Conservation (phyloP, 2,888 invertebrate genomes). For the Hermodice carunculata region DNA sequence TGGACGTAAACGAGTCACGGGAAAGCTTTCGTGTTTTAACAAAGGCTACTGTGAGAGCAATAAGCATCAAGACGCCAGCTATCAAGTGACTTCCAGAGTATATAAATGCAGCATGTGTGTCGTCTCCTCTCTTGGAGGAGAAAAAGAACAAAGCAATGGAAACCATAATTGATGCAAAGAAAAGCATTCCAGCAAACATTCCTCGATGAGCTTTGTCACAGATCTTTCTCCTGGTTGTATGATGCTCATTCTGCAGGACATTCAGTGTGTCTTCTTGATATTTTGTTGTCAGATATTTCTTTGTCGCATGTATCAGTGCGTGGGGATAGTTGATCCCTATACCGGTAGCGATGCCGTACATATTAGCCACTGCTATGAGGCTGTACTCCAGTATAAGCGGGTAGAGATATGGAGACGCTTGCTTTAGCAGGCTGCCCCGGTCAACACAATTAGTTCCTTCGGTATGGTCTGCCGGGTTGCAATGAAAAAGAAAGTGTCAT, state of each 20-base stretch:
- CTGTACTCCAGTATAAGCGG: conserved; percentile 97
- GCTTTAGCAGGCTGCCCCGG: conserved; percentile 68
- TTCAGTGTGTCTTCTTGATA: no score
- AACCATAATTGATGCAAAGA: conserved; percentile 65
- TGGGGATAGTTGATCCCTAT: no score
- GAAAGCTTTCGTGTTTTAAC: conserved; percentile 41
- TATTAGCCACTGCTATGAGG: conserved; percentile 91
- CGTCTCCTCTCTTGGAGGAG: conserved; percentile 36
- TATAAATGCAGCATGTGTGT: conserved; percentile 25
- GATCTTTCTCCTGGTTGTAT: no score
- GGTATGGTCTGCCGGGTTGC: background rate
- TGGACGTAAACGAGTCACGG: conserved; percentile 48
- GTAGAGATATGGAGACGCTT: conserved; percentile 93
- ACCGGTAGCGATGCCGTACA: no score
- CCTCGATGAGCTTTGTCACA: conserved; percentile 70
- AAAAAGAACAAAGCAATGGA: conserved; percentile 65
- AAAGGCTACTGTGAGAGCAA: conserved; percentile 54
- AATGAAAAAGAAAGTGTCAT: no score
- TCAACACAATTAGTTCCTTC: conserved; percentile 20
- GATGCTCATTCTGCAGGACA: no score
- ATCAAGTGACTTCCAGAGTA: conserved; percentile 61
- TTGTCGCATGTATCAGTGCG: no score
- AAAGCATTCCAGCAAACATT: conserved; percentile 68
- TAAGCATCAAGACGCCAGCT: conserved; percentile 40
- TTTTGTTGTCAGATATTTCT: no score